These are phyloP conservation scores for Bombyx mandarina DNA, from an alignment of 1,140 invertebrate species.

Conservation along the genomic window DNA sequence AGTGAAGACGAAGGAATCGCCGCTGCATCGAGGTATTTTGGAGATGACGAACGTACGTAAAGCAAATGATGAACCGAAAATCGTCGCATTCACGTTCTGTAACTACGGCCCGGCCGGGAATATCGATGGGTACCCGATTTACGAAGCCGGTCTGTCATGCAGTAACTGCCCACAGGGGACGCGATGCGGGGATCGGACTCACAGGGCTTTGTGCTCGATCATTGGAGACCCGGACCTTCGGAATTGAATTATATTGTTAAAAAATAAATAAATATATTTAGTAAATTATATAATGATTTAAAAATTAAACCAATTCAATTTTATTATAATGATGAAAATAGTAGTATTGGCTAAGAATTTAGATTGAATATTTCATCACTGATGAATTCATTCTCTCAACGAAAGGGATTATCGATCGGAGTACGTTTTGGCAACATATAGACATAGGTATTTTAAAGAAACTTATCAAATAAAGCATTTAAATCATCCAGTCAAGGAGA, in stretches of 20 bases:
- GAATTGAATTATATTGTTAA: background rate
- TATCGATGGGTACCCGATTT: conserved; percentile 57
- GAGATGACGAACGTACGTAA: conserved; percentile 18
- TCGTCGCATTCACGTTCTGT: conserved; percentile 55
- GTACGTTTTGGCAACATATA: too few relatives aligned
- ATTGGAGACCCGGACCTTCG: conserved; percentile 39
- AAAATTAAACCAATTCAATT: too few relatives aligned
- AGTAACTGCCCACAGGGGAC: conserved; percentile 53
- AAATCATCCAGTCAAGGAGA: too few relatives aligned
- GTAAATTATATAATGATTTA: too few relatives aligned
- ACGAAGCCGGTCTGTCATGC: conserved; percentile 44
- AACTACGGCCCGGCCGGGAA: conserved; percentile 62
- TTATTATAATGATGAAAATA: too few relatives aligned
- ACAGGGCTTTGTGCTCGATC: conserved; percentile 47
- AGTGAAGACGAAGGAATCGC: conserved; percentile 22
- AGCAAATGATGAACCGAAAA: conserved; percentile 27
- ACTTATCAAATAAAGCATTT: too few relatives aligned
- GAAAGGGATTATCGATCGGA: too few relatives aligned
- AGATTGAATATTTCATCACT: too few relatives aligned
- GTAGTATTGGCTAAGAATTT: too few relatives aligned
- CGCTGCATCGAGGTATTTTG: conserved; percentile 36
- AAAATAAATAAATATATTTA: too few relatives aligned
- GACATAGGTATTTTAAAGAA: too few relatives aligned
- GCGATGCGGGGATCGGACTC: conserved; percentile 39
- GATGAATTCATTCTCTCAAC: too few relatives aligned